Evolutionary conservation across 2,797 vertebrate genomes (phyloP).

Genomic region (Chiloscyllium punctatum): DNA sequence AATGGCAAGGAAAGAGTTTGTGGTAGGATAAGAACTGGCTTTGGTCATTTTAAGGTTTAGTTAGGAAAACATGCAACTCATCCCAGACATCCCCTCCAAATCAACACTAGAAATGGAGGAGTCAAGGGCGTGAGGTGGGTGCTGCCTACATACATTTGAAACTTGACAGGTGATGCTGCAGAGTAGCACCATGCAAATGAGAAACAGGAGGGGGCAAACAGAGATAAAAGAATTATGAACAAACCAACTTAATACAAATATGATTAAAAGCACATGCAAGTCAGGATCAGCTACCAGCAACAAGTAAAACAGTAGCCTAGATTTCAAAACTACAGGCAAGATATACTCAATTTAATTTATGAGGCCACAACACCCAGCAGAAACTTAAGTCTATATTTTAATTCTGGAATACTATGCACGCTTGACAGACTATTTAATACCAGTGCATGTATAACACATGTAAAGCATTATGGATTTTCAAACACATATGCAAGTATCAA

Average conservation of each 20-base stretch:
- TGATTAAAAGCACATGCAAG: neutral
- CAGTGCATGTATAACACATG: neutral
- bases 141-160: neutral
- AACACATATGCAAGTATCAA: no score
- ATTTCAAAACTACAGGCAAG: neutral
- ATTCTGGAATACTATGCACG: neutral
- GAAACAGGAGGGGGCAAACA: neutral
- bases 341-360: neutral
- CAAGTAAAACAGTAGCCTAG: neutral
- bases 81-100: neutral
- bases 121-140: neutral
- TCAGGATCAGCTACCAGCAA: neutral
- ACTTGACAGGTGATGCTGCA: neutral
- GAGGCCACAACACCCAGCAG: neutral
- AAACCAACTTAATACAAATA: neutral
- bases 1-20: neutral
- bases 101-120: neutral
- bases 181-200: neutral
- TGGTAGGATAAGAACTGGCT: neutral
- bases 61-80: neutral
- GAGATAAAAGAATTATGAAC: neutral
- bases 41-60: neutral
- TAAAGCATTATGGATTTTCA: neutral
- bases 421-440: constrained; percentile 11
- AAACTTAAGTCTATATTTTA: neutral